Evolutionary conservation across 2,797 vertebrate species (phyloP).

Genomic region (Coranthus polyacanthus): DNA sequence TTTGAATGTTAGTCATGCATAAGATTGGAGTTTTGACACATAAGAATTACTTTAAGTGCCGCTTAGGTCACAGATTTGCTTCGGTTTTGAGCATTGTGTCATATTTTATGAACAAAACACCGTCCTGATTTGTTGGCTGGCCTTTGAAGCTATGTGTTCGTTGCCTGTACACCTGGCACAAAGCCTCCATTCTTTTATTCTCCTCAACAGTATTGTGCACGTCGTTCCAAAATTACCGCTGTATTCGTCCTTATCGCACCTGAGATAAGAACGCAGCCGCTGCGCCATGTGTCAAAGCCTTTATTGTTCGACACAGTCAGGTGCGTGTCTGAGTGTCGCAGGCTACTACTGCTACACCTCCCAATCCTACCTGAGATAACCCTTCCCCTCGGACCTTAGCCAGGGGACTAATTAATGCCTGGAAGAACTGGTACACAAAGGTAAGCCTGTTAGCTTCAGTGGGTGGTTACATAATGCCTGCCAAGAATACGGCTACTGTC

Average conservation of each 20-base stretch:
- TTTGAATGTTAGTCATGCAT: too few species aligned
- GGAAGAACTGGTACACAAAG: conserved; percentile 58
- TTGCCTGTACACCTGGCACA: too few species aligned
- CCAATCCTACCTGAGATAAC: conserved; percentile 61
- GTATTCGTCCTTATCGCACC: conserved; percentile 27
- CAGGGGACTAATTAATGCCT: conserved; percentile 62
- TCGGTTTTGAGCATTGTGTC: too few species aligned
- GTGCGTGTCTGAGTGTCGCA: conserved; percentile 46
- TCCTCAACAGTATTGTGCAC: too few species aligned
- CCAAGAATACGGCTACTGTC: conserved; percentile 62
- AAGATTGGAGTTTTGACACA: too few species aligned
- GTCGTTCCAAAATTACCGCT: conserved; percentile 31
- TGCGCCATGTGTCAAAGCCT: conserved; percentile 46
- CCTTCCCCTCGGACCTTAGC: conserved; percentile 50
- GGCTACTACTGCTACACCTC: conserved; percentile 22
- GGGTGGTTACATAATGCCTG: conserved; percentile 58
- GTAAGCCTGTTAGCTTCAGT: conserved; percentile 71
- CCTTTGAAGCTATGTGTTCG: too few species aligned
- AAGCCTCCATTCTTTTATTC: too few species aligned
- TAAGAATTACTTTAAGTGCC: too few species aligned
- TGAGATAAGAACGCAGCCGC: conserved; percentile 38
- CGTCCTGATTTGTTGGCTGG: too few species aligned
- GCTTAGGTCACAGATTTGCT: too few species aligned
- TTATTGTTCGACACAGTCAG: conserved; percentile 54
- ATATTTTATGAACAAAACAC: too few species aligned